Percentiles rank a stretch among this genome's conserved stretches.
These are phyloP conservation scores for Drosophila anceps DNA, from an alignment of 2,888 invertebrate species.

Conservation along the genomic window DNA sequence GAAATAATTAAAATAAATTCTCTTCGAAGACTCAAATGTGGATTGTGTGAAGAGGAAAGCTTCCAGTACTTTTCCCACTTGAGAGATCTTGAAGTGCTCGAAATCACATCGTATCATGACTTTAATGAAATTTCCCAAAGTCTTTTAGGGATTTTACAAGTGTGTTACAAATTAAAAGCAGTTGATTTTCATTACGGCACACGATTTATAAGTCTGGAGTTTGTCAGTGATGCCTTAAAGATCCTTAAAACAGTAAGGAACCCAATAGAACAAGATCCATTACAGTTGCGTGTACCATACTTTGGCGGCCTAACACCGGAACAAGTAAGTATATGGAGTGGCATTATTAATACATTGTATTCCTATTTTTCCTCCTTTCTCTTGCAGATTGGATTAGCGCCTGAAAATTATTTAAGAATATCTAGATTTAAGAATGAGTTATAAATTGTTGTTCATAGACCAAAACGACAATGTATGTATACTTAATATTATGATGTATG, in stretches of 20 bases:
- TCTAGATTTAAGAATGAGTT: not conserved
- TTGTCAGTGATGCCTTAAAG: not conserved
- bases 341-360: not conserved
- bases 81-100: not conserved
- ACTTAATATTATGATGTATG: too few species aligned
- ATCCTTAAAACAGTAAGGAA: not conserved
- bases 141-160: not conserved
- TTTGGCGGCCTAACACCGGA: slow-evolving; percentile 2
- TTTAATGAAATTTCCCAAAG: not conserved
- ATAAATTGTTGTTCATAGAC: not conserved
- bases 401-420: not conserved
- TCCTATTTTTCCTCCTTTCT: not conserved
- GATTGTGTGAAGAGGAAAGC: not conserved
- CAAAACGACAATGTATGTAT: too few species aligned
- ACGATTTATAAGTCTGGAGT: not conserved
- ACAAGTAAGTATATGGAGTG: not conserved
- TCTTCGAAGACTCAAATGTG: slow-evolving; percentile 3
- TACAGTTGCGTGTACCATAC: not conserved
- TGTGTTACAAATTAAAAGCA: not conserved
- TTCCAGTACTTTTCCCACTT: not conserved
- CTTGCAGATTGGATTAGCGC: not conserved
- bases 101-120: not conserved
- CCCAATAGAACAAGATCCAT: not conserved
- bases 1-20: not conserved
- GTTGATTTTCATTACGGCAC: not conserved